A percentile compares a stretch with the other conserved stretches of the same genome.
Conservation (phyloP, 2,797 vertebrate genomes). For the Ctenopoma multispine region DNA sequence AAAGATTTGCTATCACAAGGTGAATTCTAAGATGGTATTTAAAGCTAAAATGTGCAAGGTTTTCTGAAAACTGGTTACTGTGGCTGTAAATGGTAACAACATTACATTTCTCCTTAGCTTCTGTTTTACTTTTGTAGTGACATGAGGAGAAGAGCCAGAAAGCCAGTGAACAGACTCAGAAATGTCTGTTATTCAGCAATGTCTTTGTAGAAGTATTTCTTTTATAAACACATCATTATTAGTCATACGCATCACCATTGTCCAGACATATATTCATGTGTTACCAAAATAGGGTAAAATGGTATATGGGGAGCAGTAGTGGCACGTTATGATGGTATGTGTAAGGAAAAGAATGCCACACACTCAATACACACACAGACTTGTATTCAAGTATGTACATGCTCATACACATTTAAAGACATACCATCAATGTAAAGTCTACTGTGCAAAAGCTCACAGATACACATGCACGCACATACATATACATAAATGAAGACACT, state of each 20-base stretch:
- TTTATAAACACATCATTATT: no score
- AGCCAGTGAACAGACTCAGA: not conserved
- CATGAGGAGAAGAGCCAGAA: not conserved
- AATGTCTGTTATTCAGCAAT: not conserved
- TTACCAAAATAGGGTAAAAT: not conserved
- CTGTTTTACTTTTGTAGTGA: no score
- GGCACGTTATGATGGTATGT: no score
- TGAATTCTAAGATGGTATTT: not conserved
- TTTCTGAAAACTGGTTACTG: not conserved
- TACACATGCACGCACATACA: not conserved
- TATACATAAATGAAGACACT: not conserved
- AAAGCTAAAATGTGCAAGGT: no score
- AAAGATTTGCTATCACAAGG: not conserved
- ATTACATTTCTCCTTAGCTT: no score
- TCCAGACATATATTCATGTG: no score
- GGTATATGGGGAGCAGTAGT: not conserved
- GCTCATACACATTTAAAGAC: not conserved
- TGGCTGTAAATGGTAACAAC: not conserved
- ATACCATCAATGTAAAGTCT: not conserved
- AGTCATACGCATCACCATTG: no score
- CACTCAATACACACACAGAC: not conserved
- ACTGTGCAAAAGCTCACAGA: not conserved
- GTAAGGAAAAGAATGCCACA: no score
- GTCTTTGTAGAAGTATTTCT: no score
- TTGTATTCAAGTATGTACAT: not conserved